Evolutionary conservation across 2,888 invertebrate genomes (phyloP).

Genomic region (Lithophane leautieri): DNA sequence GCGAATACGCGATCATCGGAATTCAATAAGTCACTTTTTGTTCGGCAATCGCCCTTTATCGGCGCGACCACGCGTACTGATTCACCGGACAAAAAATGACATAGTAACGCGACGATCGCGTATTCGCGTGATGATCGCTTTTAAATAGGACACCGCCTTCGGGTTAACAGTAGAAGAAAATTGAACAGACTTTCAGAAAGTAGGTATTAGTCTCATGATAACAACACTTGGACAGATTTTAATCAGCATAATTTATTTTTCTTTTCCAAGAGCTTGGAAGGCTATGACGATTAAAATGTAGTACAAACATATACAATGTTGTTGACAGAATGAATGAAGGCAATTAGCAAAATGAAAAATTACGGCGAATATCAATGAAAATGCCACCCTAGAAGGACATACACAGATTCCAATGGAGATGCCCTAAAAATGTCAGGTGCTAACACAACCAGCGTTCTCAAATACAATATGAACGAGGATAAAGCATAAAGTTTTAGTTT

Average conservation of each 20-base stretch:
- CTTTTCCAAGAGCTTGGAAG: not conserved
- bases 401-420: constrained; percentile 16
- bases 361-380: constrained; percentile 6
- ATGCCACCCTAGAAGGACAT: constrained; percentile 10
- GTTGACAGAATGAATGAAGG: constrained; percentile 13
- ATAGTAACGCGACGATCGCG: too few species aligned
- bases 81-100: too few species aligned
- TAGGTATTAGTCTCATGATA: constrained; percentile 11
- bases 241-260: not conserved
- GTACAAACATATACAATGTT: constrained; percentile 25
- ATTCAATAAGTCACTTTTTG: too few species aligned
- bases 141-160: too few species aligned
- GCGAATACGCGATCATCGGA: too few species aligned
- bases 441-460: constrained; percentile 4
- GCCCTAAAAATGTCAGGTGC: constrained; percentile 5
- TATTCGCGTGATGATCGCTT: too few species aligned
- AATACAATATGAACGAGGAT: constrained; percentile 6
- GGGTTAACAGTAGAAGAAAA: not conserved
- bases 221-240: constrained; percentile 21
- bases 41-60: too few species aligned
- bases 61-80: too few species aligned
- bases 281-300: constrained; percentile 7
- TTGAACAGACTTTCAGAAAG: constrained; percentile 19
- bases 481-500: constrained; percentile 17
- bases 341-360: constrained; percentile 25